Evolutionary conservation across 2,888 invertebrate species (phyloP), one percentile per base, ranked within the genome.

Genomic region (Agyllia agylla): DNA sequence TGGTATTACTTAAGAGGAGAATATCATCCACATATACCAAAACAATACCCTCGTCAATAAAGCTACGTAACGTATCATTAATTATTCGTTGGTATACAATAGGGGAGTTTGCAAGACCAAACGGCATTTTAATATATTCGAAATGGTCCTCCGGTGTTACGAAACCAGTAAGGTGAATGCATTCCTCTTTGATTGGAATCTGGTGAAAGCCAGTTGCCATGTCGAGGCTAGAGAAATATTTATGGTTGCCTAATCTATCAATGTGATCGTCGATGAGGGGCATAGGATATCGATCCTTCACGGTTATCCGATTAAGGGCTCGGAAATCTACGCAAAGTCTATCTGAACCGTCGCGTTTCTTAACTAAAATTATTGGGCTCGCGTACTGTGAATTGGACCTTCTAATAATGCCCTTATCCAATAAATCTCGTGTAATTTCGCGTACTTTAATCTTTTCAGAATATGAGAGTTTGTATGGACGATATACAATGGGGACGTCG

Each of bases 281-380:
- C 0, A 90, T 30, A 0, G 90, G 91, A 35, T 80, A 91, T 1
- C 87, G 42, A 42, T 91, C 88, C 35, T 87, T 90, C 4, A 89
- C 20, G 0, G 89, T 89, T 13, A 86, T 84, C 0, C 84, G 38
- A 38, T 95, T 90, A 3, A 90, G 80, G 0, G 81, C 86, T 5
- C 87, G 86, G 80, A 81, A 91, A 13, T 91, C 89, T 3, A 89
- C 88, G 64, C 91, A 92, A 84, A 93, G 78, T 15, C 89, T 38
- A 70, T 91, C 91, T 0, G 85, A 49, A 3, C 92, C 92, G 15
- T 91, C 87, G 35, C 87, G 92, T 57, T 94, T 94, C 33, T 93
- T 94, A 9, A 94, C 93, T 13, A 93, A 64, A 0, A 94, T 57
- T 1, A 93, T 87, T 8, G 92, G 92, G 57, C 93, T 93, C 0